These are phyloP conservation scores for Amiota mariae DNA, from an alignment of 2,888 invertebrate genomes.

Conservation along the genomic window DNA sequence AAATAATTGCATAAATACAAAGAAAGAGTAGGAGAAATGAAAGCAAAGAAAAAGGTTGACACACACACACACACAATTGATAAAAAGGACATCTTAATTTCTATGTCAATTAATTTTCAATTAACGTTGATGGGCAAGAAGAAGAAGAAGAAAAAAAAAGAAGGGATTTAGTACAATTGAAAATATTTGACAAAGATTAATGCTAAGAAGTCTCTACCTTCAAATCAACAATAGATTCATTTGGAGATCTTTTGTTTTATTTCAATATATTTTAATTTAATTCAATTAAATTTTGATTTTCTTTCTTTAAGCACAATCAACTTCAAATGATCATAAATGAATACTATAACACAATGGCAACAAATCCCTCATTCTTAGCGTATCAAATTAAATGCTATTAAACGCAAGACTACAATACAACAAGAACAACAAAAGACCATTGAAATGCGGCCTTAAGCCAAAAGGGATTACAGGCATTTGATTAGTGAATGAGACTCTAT, in stretches of 20 bases:
- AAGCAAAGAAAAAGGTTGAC: not conserved
- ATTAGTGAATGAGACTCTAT: not conserved
- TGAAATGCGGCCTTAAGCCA: conserved; percentile 51
- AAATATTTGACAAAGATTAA: too few species aligned
- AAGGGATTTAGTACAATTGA: too few species aligned
- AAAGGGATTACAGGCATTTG: conserved; percentile 51
- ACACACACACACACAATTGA: not conserved
- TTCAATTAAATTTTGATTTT: too few species aligned
- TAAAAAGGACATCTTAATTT: not conserved
- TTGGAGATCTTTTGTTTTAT: too few species aligned
- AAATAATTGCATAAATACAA: conserved; percentile 12
- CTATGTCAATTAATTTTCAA: conserved; percentile 18
- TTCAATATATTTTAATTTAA: too few species aligned
- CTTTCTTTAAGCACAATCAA: too few species aligned
- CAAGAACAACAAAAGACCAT: conserved; percentile 14
- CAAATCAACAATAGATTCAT: too few species aligned
- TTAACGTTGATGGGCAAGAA: not conserved
- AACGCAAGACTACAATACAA: conserved; percentile 58
- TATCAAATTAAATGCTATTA: conserved; percentile 60
- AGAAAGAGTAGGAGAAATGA: not conserved
- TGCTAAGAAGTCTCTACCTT: too few species aligned
- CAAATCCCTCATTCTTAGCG: conserved; percentile 30
- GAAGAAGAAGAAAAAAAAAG: too few species aligned
- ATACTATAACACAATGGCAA: too few species aligned
- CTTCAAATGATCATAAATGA: too few species aligned